Evolutionary conservation across 2,888 invertebrate genomes (phyloP).

Genomic region (Synanthedon myopaeformis): DNA sequence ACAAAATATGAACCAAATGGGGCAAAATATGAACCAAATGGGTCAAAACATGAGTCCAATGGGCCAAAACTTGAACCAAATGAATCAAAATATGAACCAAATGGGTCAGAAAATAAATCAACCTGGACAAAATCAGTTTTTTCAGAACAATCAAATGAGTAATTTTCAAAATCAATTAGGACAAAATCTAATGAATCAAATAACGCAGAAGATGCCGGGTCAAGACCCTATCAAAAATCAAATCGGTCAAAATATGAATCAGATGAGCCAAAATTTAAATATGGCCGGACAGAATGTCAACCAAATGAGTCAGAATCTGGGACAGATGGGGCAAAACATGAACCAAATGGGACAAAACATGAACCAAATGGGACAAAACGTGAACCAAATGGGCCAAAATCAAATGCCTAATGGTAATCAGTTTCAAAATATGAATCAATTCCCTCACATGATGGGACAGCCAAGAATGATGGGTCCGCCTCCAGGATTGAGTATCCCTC

Average conservation of each 20-base stretch:
- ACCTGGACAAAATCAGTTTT: conserved; percentile 1
- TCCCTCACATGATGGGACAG: conserved; percentile 46
- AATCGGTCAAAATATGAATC: conserved; percentile 14
- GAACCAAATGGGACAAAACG: conserved; percentile 16
- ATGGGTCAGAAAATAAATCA: conserved; percentile 4
- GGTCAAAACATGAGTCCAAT: conserved; percentile 16
- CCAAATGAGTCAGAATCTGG: conserved; percentile 22
- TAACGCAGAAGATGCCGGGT: conserved; percentile 16
- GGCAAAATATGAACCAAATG: conserved; percentile 19
- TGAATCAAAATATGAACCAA: conserved; percentile 22
- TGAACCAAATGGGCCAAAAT: conserved; percentile 19
- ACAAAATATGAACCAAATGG: conserved; percentile 32
- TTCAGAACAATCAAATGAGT: conserved; percentile 26
- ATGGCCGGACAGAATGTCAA: neutral
- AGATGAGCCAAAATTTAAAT: conserved; percentile 15
- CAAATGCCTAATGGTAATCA: conserved; percentile 45
- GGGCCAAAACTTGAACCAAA: conserved; percentile 17
- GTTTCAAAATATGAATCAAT: conserved; percentile 44
- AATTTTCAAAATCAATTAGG: conserved; percentile 17
- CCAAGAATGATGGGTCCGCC: conserved; percentile 52
- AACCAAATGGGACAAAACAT: conserved; percentile 18
- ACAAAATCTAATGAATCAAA: conserved; percentile 15
- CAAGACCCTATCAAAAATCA: conserved; percentile 9
- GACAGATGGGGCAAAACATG: conserved; percentile 21
- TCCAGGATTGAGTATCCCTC: conserved; percentile 47